Evolutionary conservation across 2,888 invertebrate species (phyloP), one percentile per base, ranked within the genome.

Genomic region (Agapetus fuscipes): DNA sequence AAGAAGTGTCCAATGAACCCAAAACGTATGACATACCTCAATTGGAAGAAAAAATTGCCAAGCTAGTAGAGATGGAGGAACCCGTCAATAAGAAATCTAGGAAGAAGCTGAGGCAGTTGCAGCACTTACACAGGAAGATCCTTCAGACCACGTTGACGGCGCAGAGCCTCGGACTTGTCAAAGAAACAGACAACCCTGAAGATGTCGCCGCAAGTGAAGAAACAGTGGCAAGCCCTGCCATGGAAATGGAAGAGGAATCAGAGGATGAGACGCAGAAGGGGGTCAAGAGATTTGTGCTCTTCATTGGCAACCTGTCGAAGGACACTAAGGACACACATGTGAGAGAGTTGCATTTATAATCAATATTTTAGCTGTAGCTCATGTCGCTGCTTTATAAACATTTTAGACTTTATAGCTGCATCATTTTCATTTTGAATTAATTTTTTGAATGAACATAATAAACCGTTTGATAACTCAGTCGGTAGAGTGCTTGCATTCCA

Each of bases 281-380:
- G 1, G 59, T 63, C 0, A 68, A 67, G 44, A 55, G 69, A 60
- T 69, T 68, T 58, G 62, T 69, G 2, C 67, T 66, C 14, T 69
- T 69, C 51, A 45, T 70, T 17, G 69, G 70, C 0, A 70, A 69
- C 46, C 50, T 70, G 16, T 64, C 68, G 0, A 49, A 60, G 11
- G 57, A 60, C 46, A 48, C 63, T 30, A 52, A 55, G 39, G 63
- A 61, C 39, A 61, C 63, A 29, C 59, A 55, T 55, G 69, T 69
- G 47, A 49, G 50, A 43, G 28, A 30, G 10, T 12, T 17, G 3
- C 17, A 20, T 37, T 29, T 13, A 13, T 5, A 9, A 26, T 3
- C n/a, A 24, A 13, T 3, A 17, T 12, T 36, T 29, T 17, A 5
- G 16, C 27, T 27, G 1, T 26, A n/a, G n/a, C n/a, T n/a, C n/a